A percentile compares a stretch with the other conserved stretches of the same genome.
Evolutionary conservation across 2,797 vertebrate species (phyloP).

Genomic region (Prunella strophiata): DNA sequence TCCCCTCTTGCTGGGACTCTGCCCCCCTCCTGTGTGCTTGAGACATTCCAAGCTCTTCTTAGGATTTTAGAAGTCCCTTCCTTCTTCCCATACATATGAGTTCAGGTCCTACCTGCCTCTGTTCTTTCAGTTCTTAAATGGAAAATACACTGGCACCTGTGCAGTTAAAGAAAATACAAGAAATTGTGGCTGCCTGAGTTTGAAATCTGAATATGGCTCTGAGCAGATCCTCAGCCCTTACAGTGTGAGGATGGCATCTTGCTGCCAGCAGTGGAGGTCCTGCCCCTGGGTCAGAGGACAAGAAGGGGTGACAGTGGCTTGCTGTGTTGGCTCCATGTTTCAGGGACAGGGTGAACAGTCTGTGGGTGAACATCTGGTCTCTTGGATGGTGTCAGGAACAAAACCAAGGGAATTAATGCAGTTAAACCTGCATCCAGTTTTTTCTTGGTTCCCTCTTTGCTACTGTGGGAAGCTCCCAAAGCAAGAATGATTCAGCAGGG

Average conservation of each 20-base stretch:
- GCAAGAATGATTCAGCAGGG: rapidly evolving
- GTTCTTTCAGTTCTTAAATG: background rate
- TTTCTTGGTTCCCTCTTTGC: background rate
- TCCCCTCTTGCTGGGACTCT: background rate
- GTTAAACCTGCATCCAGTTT: background rate
- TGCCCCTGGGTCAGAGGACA: background rate
- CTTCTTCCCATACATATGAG: rapidly evolving
- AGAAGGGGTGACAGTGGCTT: background rate
- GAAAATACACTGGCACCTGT: background rate
- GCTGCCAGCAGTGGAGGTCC: background rate
- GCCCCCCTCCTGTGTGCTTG: rapidly evolving
- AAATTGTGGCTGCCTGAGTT: background rate
- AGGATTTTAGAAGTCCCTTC: background rate
- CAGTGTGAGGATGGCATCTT: background rate
- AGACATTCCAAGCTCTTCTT: background rate
- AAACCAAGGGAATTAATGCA: background rate
- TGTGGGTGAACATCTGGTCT: background rate
- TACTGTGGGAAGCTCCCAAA: background rate
- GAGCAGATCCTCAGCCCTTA: background rate
- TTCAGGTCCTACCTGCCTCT: background rate
- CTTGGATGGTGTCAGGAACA: background rate
- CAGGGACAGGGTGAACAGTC: rapidly evolving
- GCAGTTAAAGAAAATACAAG: background rate
- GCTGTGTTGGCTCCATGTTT: background rate
- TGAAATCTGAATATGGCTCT: background rate